phyloP scores from a whole-genome alignment of 2,113 vertebrate species.

The Tyrannus savana region DNA sequence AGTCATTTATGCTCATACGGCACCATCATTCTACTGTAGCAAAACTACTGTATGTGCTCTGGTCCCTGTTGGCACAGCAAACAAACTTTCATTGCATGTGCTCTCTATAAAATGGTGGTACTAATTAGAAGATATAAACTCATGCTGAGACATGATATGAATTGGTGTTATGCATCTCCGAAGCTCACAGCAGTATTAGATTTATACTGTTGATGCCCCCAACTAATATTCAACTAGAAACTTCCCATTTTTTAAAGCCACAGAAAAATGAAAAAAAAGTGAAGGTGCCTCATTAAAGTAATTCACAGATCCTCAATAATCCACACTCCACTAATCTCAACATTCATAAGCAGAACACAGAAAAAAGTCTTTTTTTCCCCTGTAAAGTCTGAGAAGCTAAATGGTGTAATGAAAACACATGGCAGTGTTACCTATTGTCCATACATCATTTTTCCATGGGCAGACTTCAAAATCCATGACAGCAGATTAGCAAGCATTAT shows the following conservation, averaged over 20 bases:
- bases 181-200: conserved; percentile 81
- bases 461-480: background rate
- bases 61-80: conserved; percentile 75
- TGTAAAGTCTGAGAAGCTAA: background rate
- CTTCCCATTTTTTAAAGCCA: conserved; percentile 55
- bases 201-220: conserved; percentile 73
- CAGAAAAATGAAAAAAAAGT: conserved; percentile 49
- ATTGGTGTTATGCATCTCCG: conserved; percentile 76
- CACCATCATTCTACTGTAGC: conserved; percentile 50
- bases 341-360: background rate
- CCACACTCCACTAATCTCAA: background rate
- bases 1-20: conserved; percentile 25
- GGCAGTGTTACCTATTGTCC: background rate
- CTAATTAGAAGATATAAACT: conserved; percentile 84
- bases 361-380: background rate
- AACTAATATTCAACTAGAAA: conserved; percentile 74
- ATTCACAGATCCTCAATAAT: background rate
- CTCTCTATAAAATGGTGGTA: conserved; percentile 76
- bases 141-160: conserved; percentile 82
- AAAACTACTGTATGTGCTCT: conserved; percentile 34
- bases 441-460: background rate
- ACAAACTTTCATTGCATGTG: conserved; percentile 78
- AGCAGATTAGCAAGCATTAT: background rate
- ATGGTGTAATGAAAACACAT: background rate
- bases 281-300: conserved; percentile 28